phyloP scores from a whole-genome alignment of 2,888 invertebrate species.

The Andricus quercusramuli region DNA sequence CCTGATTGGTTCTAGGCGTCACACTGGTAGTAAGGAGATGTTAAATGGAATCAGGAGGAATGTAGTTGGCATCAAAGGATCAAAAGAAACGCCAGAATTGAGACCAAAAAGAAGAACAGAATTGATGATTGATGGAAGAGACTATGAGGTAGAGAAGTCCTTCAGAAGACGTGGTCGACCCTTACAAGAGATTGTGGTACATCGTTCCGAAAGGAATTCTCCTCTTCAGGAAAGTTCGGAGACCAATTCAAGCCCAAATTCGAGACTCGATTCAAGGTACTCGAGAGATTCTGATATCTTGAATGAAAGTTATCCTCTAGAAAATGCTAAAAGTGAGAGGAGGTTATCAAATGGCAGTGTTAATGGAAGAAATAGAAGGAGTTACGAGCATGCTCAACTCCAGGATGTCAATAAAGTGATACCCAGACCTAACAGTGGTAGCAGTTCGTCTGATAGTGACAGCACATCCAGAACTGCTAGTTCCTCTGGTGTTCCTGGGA shows the following conservation, averaged over 20 bases:
- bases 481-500: slow-evolving; percentile 12
- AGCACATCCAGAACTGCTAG: slow-evolving; percentile 21
- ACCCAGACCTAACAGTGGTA: slow-evolving; percentile 55
- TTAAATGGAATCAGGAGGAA: slow-evolving; percentile 79
- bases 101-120: slow-evolving; percentile 42
- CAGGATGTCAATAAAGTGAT: slow-evolving; percentile 66
- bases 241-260: not conserved
- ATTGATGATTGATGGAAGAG: slow-evolving; percentile 43
- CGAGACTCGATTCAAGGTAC: slow-evolving; percentile 12
- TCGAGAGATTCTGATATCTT: slow-evolving; percentile 30
- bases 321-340: slow-evolving; percentile 7
- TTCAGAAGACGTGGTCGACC: slow-evolving; percentile 19
- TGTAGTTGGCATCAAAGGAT: slow-evolving; percentile 74
- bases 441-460: slow-evolving; percentile 61
- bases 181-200: slow-evolving; percentile 47
- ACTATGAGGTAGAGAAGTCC: not conserved
- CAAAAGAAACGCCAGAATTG: slow-evolving; percentile 79
- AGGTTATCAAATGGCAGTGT: slow-evolving; percentile 24
- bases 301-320: slow-evolving; percentile 13
- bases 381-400: slow-evolving; percentile 68
- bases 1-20: slow-evolving; percentile 55
- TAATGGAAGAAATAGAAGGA: slow-evolving; percentile 62
- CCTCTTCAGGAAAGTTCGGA: slow-evolving; percentile 5
- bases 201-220: slow-evolving; percentile 30
- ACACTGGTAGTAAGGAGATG: slow-evolving; percentile 64